Percentiles rank a stretch among this genome's conserved stretches.
These are phyloP conservation scores for Stictonetta naevosa DNA, from an alignment of 2,113 vertebrate species.

Conservation along the genomic window DNA sequence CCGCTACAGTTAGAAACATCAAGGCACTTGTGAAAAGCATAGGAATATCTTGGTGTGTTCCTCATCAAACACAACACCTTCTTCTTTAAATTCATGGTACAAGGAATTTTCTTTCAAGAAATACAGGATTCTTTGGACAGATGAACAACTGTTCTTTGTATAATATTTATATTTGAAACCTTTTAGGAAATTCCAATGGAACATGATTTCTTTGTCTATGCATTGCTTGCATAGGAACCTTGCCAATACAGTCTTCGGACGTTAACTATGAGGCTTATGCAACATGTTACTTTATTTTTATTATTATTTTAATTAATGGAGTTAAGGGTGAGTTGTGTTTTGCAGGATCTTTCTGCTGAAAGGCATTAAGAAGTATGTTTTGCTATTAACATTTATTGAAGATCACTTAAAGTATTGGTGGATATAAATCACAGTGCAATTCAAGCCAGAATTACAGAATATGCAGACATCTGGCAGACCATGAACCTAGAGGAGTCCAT, in stretches of 20 bases:
- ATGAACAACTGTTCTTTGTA: neutral
- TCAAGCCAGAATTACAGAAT: neutral
- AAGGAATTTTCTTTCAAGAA: neutral
- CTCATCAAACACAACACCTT: neutral
- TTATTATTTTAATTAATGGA: neutral
- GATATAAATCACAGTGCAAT: neutral
- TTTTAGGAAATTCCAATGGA: neutral
- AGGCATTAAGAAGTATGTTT: neutral
- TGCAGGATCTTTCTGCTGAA: neutral
- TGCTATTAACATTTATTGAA: neutral
- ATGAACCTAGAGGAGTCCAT: neutral
- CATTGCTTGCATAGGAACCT: neutral
- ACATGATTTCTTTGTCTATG: neutral
- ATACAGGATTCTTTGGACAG: neutral
- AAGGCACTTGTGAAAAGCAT: neutral
- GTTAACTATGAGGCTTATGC: neutral
- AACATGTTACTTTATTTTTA: neutral
- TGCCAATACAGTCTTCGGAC: neutral
- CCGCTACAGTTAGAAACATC: neutral
- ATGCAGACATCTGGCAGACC: neutral
- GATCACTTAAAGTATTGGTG: neutral
- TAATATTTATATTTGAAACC: neutral
- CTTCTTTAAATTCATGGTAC: neutral
- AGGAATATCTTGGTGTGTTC: neutral
- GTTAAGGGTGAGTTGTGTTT: neutral